These are phyloP conservation scores for Pseudocheirus occidentalis DNA, from an alignment of 2,797 vertebrate species.

Conservation along the genomic window DNA sequence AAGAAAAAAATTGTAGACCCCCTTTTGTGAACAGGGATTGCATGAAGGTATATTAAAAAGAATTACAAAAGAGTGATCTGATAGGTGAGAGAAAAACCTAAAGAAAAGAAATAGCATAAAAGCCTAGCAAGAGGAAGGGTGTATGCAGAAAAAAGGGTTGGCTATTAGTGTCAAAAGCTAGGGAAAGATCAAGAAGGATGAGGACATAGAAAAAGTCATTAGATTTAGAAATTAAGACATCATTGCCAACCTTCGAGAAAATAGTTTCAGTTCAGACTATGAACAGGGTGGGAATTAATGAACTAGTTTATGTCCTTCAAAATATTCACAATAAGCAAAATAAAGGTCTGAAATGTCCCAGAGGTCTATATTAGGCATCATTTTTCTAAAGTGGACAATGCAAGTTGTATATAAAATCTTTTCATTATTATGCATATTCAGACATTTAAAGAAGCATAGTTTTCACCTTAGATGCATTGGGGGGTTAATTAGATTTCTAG, in stretches of 20 bases:
- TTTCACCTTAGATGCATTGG: constrained; percentile 69
- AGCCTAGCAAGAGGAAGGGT: background rate
- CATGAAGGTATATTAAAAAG: background rate
- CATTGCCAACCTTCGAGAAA: background rate
- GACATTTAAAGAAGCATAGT: constrained; percentile 58
- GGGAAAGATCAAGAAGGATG: too few relatives aligned
- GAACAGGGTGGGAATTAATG: background rate
- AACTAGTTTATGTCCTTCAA: constrained; percentile 48
- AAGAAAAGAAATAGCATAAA: background rate
- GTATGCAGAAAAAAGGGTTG: background rate
- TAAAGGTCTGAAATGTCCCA: constrained; percentile 61
- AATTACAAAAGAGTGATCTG: background rate
- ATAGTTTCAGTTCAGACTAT: background rate
- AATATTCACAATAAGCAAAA: constrained; percentile 56
- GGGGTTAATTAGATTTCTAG: constrained; percentile 79
- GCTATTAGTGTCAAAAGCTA: background rate
- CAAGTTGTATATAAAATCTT: constrained; percentile 30
- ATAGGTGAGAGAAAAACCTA: background rate
- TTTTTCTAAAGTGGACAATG: constrained; percentile 51
- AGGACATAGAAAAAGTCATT: background rate
- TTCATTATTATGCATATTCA: constrained; percentile 68
- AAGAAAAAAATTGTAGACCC: too few relatives aligned
- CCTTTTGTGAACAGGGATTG: background rate
- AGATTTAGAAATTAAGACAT: background rate
- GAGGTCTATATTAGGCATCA: background rate